Conservation (phyloP, 2,888 invertebrate genomes). For the Acrobasis repandana region DNA sequence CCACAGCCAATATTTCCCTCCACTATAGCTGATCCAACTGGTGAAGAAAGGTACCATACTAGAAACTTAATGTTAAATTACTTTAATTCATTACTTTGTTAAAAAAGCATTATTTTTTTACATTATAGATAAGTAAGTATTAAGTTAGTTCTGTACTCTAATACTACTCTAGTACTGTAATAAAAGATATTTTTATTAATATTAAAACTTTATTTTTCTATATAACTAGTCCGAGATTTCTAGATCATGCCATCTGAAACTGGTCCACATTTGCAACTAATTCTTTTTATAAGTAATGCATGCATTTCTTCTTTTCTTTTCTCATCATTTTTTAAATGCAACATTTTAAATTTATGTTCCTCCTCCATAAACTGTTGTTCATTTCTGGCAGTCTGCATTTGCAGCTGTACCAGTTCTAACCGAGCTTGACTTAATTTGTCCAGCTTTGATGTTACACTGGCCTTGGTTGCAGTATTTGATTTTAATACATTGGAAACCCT, state of each 20-base stretch:
- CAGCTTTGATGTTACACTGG: too few relatives aligned
- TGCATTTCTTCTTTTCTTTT: not conserved
- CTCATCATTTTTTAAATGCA: not conserved
- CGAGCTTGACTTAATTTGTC: too few relatives aligned
- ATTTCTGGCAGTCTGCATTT: not conserved
- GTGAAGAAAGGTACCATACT: not conserved
- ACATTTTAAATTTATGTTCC: not conserved
- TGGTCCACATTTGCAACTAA: not conserved
- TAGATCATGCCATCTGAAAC: not conserved
- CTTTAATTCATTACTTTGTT: too few relatives aligned
- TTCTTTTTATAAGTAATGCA: not conserved
- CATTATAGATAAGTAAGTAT: too few relatives aligned
- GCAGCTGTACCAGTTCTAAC: too few relatives aligned
- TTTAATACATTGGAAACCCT: not conserved
- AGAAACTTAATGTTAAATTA: not conserved
- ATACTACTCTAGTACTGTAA: too few relatives aligned
- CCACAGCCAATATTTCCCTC: not conserved
- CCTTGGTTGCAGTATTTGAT: too few relatives aligned
- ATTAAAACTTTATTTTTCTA: not conserved
- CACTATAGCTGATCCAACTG: not conserved
- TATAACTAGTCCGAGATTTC: not conserved
- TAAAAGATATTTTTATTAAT: not conserved
- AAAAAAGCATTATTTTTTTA: too few relatives aligned
- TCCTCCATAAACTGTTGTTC: not conserved
- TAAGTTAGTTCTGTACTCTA: too few relatives aligned